phyloP scores from a whole-genome alignment of 1,140 invertebrate genomes.

The Ceratosolen solmsi region DNA sequence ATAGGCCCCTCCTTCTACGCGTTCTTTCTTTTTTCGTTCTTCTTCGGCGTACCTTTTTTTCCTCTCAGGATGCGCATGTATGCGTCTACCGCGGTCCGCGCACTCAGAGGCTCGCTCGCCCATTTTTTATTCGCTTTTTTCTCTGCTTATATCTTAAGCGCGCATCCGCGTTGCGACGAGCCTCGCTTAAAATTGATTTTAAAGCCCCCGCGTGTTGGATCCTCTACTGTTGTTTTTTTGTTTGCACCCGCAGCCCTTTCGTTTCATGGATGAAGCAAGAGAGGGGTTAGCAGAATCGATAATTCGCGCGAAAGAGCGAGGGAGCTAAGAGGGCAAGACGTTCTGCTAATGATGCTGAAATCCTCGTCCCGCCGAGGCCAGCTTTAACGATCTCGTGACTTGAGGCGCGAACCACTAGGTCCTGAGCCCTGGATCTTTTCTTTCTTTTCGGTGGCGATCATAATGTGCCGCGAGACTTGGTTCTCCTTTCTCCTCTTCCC shows the following conservation, averaged over 20 bases:
- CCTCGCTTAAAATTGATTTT: constrained; percentile 16
- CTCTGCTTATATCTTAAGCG: background rate
- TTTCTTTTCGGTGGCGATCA: background rate
- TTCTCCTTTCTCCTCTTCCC: background rate
- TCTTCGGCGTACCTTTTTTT: background rate
- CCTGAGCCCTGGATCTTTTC: background rate
- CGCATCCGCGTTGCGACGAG: background rate
- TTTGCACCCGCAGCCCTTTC: background rate
- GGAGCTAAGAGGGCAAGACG: constrained; percentile 4
- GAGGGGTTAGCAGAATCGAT: too few relatives aligned
- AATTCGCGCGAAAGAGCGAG: constrained; percentile 27
- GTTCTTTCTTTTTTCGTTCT: background rate
- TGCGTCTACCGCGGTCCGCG: background rate
- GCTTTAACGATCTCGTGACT: constrained; percentile 52
- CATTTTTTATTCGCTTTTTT: background rate
- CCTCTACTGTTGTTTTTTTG: background rate
- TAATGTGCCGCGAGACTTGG: background rate
- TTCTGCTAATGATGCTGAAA: constrained; percentile 45
- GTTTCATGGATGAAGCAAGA: too few relatives aligned
- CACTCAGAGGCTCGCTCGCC: background rate
- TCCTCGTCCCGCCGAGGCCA: constrained; percentile 29
- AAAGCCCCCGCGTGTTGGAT: background rate
- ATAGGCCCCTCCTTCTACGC: background rate
- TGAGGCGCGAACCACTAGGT: constrained; percentile 38
- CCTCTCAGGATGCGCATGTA: background rate